These are phyloP conservation scores for Hirudinaria manillensis DNA, from an alignment of 2,888 invertebrate species.

Conservation along the genomic window DNA sequence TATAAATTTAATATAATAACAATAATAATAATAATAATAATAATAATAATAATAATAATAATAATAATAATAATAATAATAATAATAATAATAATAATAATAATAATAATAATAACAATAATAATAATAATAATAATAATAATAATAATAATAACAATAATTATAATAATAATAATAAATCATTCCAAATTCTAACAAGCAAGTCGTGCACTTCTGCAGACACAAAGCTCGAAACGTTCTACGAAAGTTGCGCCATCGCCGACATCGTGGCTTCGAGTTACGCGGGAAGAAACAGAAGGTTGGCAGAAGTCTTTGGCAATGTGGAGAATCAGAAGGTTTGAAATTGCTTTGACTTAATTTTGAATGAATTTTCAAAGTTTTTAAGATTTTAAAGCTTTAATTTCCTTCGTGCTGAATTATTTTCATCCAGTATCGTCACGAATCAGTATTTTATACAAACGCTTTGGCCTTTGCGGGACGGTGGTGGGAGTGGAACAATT, in stretches of 20 bases:
- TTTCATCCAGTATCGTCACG: background rate
- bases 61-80: background rate
- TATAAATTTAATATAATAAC: background rate
- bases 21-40: background rate
- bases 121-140: background rate
- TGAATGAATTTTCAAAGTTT: background rate
- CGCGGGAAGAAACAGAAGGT: constrained; percentile 88
- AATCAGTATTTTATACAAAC: too few species aligned
- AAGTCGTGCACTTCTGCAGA: constrained; percentile 39
- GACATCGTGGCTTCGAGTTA: constrained; percentile 97
- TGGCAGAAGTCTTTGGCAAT: constrained; percentile 81
- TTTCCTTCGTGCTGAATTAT: background rate
- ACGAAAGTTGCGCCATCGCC: constrained; percentile 96
- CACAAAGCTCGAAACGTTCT: constrained; percentile 81
- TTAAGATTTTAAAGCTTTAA: too few species aligned
- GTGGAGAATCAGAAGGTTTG: constrained; percentile 78
- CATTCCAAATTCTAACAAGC: too few species aligned
- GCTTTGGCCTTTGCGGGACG: too few species aligned
- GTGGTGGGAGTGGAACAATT: too few species aligned
- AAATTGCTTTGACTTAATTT: too few species aligned
- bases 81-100: background rate
- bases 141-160: too few species aligned
- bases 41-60: background rate
- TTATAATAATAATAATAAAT: too few species aligned
- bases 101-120: background rate